Evolutionary conservation across 2,113 vertebrate genomes (phyloP), one percentile per base, ranked within the genome.

Genomic region (Gymnobelideus leadbeateri): DNA sequence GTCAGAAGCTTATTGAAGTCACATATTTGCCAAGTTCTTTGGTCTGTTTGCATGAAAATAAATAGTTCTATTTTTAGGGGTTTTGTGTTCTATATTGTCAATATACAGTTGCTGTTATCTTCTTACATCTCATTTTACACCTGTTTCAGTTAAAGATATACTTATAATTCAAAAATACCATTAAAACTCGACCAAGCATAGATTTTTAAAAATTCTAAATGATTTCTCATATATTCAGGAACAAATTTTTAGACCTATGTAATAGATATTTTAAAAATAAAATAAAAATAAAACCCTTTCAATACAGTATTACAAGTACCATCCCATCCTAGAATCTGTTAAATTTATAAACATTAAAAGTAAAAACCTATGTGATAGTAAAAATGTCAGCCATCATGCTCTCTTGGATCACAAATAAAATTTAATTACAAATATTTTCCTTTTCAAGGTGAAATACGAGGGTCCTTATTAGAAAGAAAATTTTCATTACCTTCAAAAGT

Each of bases 261-360:
- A n/a, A 68, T 89, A 97, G 96, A 9, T 93, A 52, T 2, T 92
- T 91, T 19, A 89, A 89, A 96, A 97, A 55, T 91, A 94, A 97
- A 95, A 8, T 91, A n/a, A n/a, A n/a, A n/a, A n/a, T n/a, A n/a
- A n/a, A n/a, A n/a, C n/a, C n/a, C n/a, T 95, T 95, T 95, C 3
- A 49, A 0, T 93, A 92, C 26, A 91, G 23, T 91, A 91, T 95
- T 47, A 89, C 93, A 91, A 8, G 54, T 89, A 89, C 52, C 53
- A 89, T 96, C 93, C 19, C 92, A 92, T 11, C 10, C 3, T 95
- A 37, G 43, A 92, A 19, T 92, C 94, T 96, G 53, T 49, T 95
- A 92, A 26, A 95, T 93, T 53, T 89, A 89, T 52, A 94, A 96
- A 90, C 24, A 28, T 90, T 37, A n/a, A 53, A 94, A 95, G 51